Evolutionary conservation across 2,888 invertebrate species (phyloP).

Genomic region (Cotesia congregata): DNA sequence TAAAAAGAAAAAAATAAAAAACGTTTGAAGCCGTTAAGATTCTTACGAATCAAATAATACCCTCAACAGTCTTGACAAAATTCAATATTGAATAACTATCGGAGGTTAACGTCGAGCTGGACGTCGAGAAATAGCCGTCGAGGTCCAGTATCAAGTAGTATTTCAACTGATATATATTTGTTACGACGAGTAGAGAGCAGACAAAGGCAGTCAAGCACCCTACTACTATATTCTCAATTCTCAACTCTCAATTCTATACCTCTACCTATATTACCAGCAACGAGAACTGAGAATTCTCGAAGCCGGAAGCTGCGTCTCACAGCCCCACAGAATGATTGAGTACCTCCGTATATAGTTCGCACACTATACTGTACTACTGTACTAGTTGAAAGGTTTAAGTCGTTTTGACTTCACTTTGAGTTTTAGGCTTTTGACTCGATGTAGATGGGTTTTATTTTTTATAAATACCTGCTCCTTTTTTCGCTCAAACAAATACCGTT

Average conservation of each 20-base stretch:
- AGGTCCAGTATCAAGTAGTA: conserved; percentile 12
- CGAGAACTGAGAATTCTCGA: conserved; percentile 7
- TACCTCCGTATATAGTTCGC: not conserved
- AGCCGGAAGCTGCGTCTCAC: conserved; percentile 23
- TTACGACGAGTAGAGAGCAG: conserved; percentile 5
- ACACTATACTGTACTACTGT: not conserved
- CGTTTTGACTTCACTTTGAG: conserved; percentile 19
- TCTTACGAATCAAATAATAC: not conserved
- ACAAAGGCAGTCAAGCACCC: conserved; percentile 17
- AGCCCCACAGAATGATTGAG: conserved; percentile 11
- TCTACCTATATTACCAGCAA: too few species aligned
- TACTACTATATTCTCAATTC: not conserved
- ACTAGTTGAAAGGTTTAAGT: conserved; percentile 19
- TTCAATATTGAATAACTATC: conserved; percentile 28
- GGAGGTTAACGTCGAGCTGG: not conserved
- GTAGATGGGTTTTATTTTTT: not conserved
- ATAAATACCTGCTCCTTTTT: not conserved
- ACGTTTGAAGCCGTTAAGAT: conserved; percentile 8
- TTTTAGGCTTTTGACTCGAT: conserved; percentile 5
- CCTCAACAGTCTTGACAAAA: conserved; percentile 14
- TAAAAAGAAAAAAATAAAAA: not conserved
- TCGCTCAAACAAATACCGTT: not conserved
- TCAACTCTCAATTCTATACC: too few species aligned
- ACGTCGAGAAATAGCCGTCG: not conserved
- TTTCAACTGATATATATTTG: conserved; percentile 17